These are phyloP conservation scores for Leptopilina myrica DNA, from an alignment of 2,888 invertebrate genomes.

Conservation along the genomic window DNA sequence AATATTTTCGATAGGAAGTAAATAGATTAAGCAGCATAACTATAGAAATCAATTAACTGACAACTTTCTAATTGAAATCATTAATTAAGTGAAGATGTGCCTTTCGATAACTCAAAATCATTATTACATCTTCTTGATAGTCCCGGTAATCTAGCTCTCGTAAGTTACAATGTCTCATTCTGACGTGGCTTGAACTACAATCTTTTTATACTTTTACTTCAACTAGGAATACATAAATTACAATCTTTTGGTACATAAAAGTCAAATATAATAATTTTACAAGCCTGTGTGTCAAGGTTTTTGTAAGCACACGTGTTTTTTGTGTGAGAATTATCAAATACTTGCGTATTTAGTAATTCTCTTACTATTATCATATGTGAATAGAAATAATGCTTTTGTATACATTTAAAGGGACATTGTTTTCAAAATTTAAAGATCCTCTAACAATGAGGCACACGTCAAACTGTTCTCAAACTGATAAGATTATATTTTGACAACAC, in stretches of 20 bases:
- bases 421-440: too few relatives aligned
- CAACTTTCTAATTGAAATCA: conserved; percentile 22
- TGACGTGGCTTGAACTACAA: conserved; percentile 6
- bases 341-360: too few relatives aligned
- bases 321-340: too few relatives aligned
- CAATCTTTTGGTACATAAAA: neutral
- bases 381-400: too few relatives aligned
- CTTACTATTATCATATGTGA: too few relatives aligned
- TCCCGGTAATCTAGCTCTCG: conserved; percentile 7
- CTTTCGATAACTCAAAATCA: conserved; percentile 11
- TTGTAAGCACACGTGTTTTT: too few relatives aligned
- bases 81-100: neutral
- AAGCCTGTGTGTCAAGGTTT: too few relatives aligned
- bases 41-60: conserved; percentile 4
- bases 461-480: too few relatives aligned
- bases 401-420: too few relatives aligned
- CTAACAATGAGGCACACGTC: too few relatives aligned
- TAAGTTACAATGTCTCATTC: conserved; percentile 12
- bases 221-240: neutral
- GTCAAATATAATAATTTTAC: too few relatives aligned
- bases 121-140: neutral
- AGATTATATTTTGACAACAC: too few relatives aligned
- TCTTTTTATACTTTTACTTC: conserved; percentile 3
- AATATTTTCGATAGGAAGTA: neutral
- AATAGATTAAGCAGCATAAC: neutral